A percentile compares a stretch with the other conserved stretches of the same genome.
Evolutionary conservation across 2,113 vertebrate genomes (phyloP).

Genomic region (Sinocyclocheilus anshuiensis): DNA sequence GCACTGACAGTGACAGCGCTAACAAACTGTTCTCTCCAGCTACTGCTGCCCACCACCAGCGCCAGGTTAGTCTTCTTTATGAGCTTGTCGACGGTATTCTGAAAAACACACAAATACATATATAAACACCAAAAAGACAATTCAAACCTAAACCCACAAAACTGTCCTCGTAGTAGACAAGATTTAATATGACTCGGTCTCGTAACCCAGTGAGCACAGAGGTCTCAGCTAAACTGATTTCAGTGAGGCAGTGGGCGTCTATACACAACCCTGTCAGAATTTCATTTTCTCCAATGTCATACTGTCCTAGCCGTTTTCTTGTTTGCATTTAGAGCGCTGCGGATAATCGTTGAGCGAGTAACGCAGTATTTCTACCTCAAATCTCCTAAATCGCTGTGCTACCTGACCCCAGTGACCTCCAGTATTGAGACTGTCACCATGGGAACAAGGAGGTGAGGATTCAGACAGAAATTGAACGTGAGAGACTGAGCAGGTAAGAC

Average conservation of each 20-base stretch:
- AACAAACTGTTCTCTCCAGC: conserved; percentile 86
- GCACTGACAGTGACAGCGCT: conserved; percentile 84
- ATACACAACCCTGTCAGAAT: background rate
- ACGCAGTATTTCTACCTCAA: background rate
- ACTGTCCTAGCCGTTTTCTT: conserved; percentile 1
- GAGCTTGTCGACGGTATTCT: conserved; percentile 85
- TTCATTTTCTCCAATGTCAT: conserved; percentile 38
- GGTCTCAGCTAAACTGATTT: conserved; percentile 40
- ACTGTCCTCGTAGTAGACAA: conserved; percentile 25
- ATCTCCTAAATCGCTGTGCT: conserved; percentile 32
- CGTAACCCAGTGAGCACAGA: background rate
- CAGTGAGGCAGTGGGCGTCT: background rate
- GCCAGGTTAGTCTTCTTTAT: conserved; percentile 86
- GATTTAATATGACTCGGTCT: conserved; percentile 22
- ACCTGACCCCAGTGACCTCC: background rate
- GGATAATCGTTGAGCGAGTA: background rate
- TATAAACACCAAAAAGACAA: background rate
- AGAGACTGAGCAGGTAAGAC: conserved; percentile 2
- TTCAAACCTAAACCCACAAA: conserved; percentile 7
- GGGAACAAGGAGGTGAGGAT: background rate
- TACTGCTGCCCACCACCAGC: conserved; percentile 84
- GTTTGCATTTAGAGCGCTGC: background rate
- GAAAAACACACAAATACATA: conserved; percentile 43
- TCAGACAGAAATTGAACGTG: conserved; percentile 12
- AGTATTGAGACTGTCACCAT: conserved; percentile 6